phyloP scores from a whole-genome alignment of 2,888 invertebrate genomes.

The Calephelis perditalis region DNA sequence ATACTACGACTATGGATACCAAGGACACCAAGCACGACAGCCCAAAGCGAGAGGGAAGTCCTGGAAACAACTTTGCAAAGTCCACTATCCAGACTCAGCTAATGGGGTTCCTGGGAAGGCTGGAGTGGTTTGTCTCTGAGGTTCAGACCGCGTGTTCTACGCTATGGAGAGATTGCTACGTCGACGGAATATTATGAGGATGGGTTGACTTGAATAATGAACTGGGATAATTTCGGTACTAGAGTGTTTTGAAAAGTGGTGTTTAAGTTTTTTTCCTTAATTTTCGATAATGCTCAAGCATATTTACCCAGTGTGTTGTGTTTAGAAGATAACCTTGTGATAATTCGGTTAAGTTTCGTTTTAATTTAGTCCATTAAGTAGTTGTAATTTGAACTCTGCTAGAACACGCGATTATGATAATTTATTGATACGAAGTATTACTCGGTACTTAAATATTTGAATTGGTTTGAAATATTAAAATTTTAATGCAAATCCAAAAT shows the following conservation, averaged over 20 bases:
- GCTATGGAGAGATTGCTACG: conserved; percentile 71
- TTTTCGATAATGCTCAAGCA: background rate
- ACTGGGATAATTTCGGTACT: too few relatives aligned
- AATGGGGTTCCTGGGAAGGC: conserved; percentile 69
- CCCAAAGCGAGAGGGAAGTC: conserved; percentile 61
- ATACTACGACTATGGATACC: conserved; percentile 35
- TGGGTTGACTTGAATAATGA: conserved; percentile 51
- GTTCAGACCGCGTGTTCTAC: conserved; percentile 76
- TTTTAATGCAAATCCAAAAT: conserved; percentile 3
- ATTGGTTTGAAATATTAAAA: conserved; percentile 1
- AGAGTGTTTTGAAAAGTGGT: background rate
- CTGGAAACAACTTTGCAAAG: conserved; percentile 84
- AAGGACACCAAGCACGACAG: conserved; percentile 39
- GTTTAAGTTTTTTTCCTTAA: background rate
- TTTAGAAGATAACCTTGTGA: conserved; percentile 59
- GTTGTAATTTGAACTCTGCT: conserved; percentile 54
- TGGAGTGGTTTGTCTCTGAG: conserved; percentile 80
- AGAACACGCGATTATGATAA: conserved; percentile 69
- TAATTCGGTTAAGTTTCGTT: conserved; percentile 45
- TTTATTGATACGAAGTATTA: conserved; percentile 49
- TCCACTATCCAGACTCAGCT: conserved; percentile 78
- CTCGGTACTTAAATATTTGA: conserved; percentile 53
- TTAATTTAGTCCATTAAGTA: conserved; percentile 48
- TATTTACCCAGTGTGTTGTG: conserved; percentile 21
- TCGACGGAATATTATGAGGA: conserved; percentile 72